Evolutionary conservation across 2,888 invertebrate genomes (phyloP).

Genomic region (Digitonthophagus gazella): DNA sequence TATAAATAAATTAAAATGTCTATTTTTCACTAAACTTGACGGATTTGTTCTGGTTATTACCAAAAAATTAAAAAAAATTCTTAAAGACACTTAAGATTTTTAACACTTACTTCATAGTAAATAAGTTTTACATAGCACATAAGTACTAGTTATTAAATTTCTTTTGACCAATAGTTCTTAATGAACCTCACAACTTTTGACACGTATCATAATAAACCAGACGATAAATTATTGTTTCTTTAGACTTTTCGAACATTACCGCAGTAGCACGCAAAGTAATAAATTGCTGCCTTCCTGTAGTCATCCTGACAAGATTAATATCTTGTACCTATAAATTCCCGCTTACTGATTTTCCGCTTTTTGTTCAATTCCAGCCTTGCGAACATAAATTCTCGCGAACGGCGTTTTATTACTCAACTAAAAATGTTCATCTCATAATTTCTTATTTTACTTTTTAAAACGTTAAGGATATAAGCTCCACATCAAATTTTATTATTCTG

Average conservation of each 20-base stretch:
- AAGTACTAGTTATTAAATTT: too few relatives aligned
- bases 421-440: too few relatives aligned
- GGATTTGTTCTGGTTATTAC: too few relatives aligned
- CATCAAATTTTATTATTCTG: too few relatives aligned
- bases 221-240: background rate
- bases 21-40: too few relatives aligned
- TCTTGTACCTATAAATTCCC: background rate
- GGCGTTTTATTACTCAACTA: background rate
- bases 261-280: background rate
- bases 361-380: background rate
- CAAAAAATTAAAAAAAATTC: too few relatives aligned
- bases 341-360: background rate
- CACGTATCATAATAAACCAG: background rate
- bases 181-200: background rate
- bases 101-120: background rate
- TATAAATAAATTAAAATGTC: too few relatives aligned
- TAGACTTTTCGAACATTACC: background rate
- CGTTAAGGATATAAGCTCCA: too few relatives aligned
- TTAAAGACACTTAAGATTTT: background rate
- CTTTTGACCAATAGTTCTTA: background rate
- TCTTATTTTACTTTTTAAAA: too few relatives aligned
- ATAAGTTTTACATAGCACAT: background rate
- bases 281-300: background rate
- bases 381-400: background rate
- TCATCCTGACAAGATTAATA: background rate